Conservation (phyloP, 2,113 vertebrate genomes). For the Phalacrocorax pelagicus region DNA sequence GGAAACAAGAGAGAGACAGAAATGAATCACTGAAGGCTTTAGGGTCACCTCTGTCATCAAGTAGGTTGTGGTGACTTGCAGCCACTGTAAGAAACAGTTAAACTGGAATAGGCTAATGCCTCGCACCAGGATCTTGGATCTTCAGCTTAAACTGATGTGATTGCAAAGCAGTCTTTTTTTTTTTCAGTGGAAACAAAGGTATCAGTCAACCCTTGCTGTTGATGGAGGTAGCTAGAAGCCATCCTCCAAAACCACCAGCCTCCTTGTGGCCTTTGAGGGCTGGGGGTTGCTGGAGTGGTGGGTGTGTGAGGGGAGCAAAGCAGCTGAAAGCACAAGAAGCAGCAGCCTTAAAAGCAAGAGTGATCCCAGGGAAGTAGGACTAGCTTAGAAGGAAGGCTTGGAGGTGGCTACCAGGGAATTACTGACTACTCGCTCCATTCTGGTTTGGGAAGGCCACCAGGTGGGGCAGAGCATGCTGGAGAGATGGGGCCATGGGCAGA, state of each 20-base stretch:
- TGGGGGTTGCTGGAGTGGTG: not conserved
- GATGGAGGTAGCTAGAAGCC: not conserved
- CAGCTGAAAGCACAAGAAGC: not conserved
- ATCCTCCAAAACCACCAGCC: not conserved
- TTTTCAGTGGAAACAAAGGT: not conserved
- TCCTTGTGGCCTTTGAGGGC: not conserved
- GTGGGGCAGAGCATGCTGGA: not conserved
- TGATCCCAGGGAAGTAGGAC: not conserved
- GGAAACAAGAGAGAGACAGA: not conserved
- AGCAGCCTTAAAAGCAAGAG: not conserved
- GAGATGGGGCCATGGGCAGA: not conserved
- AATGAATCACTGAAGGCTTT: not conserved
- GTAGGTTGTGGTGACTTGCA: not conserved
- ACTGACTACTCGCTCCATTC: not conserved
- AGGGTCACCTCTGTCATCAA: not conserved
- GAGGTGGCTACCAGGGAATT: not conserved
- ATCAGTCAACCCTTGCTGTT: fast-evolving
- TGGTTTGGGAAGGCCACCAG: not conserved
- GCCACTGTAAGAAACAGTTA: not conserved
- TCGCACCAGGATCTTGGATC: not conserved
- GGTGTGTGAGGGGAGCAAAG: not conserved
- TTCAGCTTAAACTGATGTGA: not conserved
- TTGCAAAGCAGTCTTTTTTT: not conserved
- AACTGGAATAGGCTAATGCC: not conserved
- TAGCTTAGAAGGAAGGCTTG: not conserved